phyloP scores from a whole-genome alignment of 2,113 vertebrate species.

The Pachyramphus minor region DNA sequence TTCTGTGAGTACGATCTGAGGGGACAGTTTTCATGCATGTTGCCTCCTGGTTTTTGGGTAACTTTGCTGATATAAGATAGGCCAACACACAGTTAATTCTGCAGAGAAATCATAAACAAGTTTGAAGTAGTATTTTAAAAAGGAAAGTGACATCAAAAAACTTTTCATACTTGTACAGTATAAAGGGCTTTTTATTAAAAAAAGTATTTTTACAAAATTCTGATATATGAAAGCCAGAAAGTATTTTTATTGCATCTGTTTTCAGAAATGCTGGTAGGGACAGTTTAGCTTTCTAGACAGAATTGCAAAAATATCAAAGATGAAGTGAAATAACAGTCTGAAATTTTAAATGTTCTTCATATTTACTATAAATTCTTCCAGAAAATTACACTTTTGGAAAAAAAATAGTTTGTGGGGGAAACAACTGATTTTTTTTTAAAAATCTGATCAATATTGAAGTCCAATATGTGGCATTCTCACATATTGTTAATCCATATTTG shows the following conservation, averaged over 20 bases:
- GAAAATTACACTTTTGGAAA: not conserved
- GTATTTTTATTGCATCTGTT: not conserved
- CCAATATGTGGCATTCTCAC: not conserved
- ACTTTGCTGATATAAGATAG: not conserved
- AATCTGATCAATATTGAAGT: not conserved
- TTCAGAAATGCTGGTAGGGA: not conserved
- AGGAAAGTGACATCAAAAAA: not conserved
- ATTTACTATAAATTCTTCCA: not conserved
- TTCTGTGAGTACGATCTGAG: not conserved
- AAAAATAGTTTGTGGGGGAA: not conserved
- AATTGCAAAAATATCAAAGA: not conserved
- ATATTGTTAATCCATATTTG: not conserved
- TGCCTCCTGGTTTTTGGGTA: not conserved
- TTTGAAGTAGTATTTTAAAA: not conserved
- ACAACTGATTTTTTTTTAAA: rapidly evolving
- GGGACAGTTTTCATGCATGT: not conserved
- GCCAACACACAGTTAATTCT: not conserved
- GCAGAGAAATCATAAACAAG: not conserved
- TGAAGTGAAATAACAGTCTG: not conserved
- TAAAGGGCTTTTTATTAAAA: not conserved
- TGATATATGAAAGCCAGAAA: not conserved
- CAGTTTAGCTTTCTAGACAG: not conserved
- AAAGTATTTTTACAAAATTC: not conserved
- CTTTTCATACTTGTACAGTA: not conserved
- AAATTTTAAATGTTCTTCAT: not conserved